Conservation (phyloP, 2,113 vertebrate species). For the Callospermophilus lateralis region DNA sequence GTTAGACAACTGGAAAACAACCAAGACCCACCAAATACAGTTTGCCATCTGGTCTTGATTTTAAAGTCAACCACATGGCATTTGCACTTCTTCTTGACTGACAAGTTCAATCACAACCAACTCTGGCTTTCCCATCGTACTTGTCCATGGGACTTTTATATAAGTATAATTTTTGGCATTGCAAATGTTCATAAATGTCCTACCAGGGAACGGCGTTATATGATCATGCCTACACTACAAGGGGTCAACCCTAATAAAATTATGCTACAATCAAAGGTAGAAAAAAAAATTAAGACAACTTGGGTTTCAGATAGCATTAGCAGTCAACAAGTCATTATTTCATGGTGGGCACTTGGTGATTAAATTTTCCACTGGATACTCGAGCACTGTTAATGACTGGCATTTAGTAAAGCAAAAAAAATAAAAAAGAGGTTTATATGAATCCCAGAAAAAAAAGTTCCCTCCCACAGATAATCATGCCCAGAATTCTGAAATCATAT, state of each 20-base stretch:
- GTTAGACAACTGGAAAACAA: slow-evolving; percentile 79
- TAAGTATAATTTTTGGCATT: slow-evolving; percentile 67
- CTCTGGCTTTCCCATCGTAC: slow-evolving; percentile 35
- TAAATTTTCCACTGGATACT: slow-evolving; percentile 70
- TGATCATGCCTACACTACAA: slow-evolving; percentile 54
- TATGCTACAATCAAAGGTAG: slow-evolving; percentile 21
- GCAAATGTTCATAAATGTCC: background rate
- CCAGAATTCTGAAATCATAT: slow-evolving; percentile 60
- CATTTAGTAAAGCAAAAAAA: slow-evolving; percentile 58
- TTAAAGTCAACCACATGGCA: slow-evolving; percentile 80
- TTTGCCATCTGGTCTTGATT: slow-evolving; percentile 82
- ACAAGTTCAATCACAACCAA: slow-evolving; percentile 46
- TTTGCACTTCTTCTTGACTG: slow-evolving; percentile 71
- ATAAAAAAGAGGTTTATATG: slow-evolving; percentile 64
- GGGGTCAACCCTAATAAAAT: slow-evolving; percentile 22
- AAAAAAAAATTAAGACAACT: slow-evolving; percentile 41
- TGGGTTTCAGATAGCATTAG: slow-evolving; percentile 65
- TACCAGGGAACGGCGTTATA: slow-evolving; percentile 41
- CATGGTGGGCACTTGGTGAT: slow-evolving; percentile 56
- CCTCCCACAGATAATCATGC: slow-evolving; percentile 13
- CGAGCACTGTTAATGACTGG: slow-evolving; percentile 66
- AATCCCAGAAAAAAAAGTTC: slow-evolving; percentile 48
- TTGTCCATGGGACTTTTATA: background rate
- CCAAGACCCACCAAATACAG: slow-evolving; percentile 86
- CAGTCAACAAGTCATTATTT: slow-evolving; percentile 62